Conservation (phyloP, 2,113 vertebrate species). For the Chiloscyllium plagiosum region DNA sequence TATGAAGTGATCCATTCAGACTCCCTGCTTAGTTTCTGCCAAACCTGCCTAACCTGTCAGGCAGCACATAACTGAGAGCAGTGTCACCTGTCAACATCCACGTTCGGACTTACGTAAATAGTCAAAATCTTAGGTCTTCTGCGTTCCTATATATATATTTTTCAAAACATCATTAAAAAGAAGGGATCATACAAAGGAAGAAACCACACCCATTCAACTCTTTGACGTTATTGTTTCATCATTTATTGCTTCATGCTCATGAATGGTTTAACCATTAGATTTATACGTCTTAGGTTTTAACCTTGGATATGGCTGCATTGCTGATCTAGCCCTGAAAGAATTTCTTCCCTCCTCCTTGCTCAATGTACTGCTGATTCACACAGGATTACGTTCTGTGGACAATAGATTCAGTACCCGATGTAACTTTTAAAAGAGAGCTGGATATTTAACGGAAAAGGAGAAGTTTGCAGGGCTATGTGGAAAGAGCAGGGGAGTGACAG, state of each 20-base stretch:
- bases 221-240: background rate
- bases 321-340: background rate
- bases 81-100: background rate
- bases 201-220: background rate
- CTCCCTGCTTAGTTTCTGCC: background rate
- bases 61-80: background rate
- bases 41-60: constrained; percentile 1
- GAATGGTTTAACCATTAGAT: too few species aligned
- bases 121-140: background rate
- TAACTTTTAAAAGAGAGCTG: background rate
- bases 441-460: background rate
- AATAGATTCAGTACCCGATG: background rate
- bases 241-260: background rate
- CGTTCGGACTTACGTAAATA: background rate
- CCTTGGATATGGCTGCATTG: background rate
- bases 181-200: background rate
- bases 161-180: background rate
- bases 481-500: background rate
- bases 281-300: background rate
- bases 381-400: background rate
- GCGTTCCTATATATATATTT: background rate
- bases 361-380: background rate
- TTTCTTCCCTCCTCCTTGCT: background rate
- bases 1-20: background rate
- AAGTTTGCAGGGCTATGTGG: background rate